Evolutionary conservation across 2,113 vertebrate genomes (phyloP).

Genomic region (Arenaria interpres): DNA sequence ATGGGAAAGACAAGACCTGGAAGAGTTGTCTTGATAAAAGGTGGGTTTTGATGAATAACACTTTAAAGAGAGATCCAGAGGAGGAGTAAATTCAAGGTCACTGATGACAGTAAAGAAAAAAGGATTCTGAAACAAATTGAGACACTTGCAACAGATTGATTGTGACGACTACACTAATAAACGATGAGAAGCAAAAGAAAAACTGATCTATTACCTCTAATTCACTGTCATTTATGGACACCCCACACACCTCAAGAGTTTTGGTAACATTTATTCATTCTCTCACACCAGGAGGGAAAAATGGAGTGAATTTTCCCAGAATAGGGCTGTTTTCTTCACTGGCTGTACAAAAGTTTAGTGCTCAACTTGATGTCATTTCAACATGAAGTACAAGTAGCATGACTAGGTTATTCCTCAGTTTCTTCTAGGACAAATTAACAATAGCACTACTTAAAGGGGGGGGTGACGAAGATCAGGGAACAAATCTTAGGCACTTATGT

Average conservation of each 20-base stretch:
- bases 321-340: neutral
- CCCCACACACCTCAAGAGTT: neutral
- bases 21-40: neutral
- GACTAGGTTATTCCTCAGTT: neutral
- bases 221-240: neutral
- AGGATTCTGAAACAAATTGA: neutral
- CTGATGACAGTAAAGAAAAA: neutral
- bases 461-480: neutral
- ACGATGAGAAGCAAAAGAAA: neutral
- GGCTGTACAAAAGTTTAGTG: neutral
- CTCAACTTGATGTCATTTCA: neutral
- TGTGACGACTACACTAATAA: neutral
- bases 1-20: neutral
- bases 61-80: neutral
- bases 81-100: neutral
- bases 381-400: neutral
- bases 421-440: neutral
- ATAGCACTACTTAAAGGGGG: neutral
- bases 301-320: neutral
- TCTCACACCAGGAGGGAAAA: neutral
- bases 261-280: neutral
- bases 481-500: neutral
- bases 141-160: neutral
- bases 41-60: neutral
- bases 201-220: neutral